These are phyloP conservation scores for Julus scanicus DNA, from an alignment of 2,888 invertebrate genomes.

Conservation along the genomic window DNA sequence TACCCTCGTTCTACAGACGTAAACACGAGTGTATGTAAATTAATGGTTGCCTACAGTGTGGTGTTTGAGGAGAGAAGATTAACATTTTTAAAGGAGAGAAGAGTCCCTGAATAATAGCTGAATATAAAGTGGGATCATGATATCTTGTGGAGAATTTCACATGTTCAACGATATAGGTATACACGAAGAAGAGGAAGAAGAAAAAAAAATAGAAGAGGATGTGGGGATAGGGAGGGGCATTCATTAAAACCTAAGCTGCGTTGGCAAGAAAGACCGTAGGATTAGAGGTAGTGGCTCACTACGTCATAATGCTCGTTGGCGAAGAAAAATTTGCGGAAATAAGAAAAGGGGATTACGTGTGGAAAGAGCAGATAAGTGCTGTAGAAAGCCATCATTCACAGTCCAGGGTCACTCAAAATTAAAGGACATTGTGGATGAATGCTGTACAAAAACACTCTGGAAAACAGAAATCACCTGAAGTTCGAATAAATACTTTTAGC, in stretches of 20 bases:
- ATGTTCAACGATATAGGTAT: neutral
- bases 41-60: neutral
- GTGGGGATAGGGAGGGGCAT: neutral
- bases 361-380: neutral
- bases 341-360: neutral
- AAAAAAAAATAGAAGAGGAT: neutral
- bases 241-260: conserved; percentile 14
- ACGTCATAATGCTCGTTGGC: neutral
- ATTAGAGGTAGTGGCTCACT: neutral
- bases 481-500: too few relatives aligned
- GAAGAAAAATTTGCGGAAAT: neutral
- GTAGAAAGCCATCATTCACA: conserved; percentile 13
- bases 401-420: neutral
- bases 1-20: neutral
- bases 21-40: conserved; percentile 27
- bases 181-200: too few relatives aligned
- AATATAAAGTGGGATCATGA: conserved; percentile 29
- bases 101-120: neutral
- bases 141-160: neutral
- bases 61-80: neutral
- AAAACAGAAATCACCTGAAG: too few relatives aligned
- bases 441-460: too few relatives aligned
- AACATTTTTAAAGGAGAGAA: conserved; percentile 3
- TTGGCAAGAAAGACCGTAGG: neutral
- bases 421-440: neutral